Percentiles rank a stretch among this genome's conserved stretches.
Evolutionary conservation across 2,888 invertebrate species (phyloP).

Genomic region (Galerucella pusilla): DNA sequence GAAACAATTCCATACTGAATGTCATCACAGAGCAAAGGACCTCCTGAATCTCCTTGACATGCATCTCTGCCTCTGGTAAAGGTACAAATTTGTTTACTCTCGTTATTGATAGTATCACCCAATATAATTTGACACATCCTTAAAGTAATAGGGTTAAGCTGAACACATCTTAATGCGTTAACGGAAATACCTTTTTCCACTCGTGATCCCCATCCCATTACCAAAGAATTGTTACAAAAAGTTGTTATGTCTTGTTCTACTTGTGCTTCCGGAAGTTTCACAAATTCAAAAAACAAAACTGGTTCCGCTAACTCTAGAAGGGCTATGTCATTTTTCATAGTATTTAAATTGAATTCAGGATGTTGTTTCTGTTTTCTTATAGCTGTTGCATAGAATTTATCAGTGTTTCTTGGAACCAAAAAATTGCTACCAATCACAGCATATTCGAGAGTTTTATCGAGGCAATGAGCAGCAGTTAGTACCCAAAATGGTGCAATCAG

Average conservation of each 20-base stretch:
- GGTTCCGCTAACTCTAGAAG: background rate
- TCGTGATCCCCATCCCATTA: constrained; percentile 16
- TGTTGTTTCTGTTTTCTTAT: background rate
- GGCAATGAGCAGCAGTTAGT: constrained; percentile 40
- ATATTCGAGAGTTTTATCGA: background rate
- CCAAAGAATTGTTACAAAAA: background rate
- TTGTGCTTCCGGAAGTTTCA: background rate
- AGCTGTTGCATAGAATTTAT: background rate
- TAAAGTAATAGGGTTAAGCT: background rate
- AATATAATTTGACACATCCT: background rate
- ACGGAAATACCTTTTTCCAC: no score
- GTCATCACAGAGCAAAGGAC: constrained; percentile 27
- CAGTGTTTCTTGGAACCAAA: background rate
- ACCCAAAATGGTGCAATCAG: constrained; percentile 37
- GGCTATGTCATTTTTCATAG: background rate
- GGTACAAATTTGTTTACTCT: constrained; percentile 5
- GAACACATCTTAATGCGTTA: constrained; percentile 4
- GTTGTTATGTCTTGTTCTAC: background rate
- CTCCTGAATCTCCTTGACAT: constrained; percentile 38
- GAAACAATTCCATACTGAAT: constrained; percentile 75
- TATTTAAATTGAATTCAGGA: background rate
- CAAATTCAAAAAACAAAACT: background rate
- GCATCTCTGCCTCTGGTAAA: constrained; percentile 7
- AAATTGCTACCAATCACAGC: constrained; percentile 8
- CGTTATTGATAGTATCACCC: background rate